Base-by-base conservation (phyloP, 2,888 invertebrate genomes). In the Agrotis clavis region DNA sequence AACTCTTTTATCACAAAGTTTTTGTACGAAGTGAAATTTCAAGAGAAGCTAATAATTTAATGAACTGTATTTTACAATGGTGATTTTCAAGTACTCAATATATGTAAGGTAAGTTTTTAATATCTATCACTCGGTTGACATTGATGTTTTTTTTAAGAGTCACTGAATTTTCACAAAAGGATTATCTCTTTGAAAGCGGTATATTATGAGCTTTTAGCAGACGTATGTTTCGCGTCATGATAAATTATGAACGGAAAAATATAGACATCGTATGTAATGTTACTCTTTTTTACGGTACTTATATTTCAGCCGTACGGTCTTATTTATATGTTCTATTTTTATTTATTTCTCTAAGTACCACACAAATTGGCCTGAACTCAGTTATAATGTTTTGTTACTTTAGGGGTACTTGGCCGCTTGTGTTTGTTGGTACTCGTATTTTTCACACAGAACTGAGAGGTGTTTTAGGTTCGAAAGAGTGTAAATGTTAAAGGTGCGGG, bases 61-160 rank as follows among this genome's bases (percentile, higher is more conserved):
- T 25, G 57, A 48, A 72, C 41, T 45, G 13, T 62, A 30, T 25
- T 67, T 45, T 41, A 74, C 18, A 68, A 74, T 81, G 76, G 79
- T 82, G 82, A 62, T 73, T 74, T 79, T 62, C 47, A 62, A 35
- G 47, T 47, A 65, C 19, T 51, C 74, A 19, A 62, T 74, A 56
- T 83, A 76, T 77, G 14, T 85, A 72, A 83, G 84, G 84, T 85
- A 60, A 85, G 84, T 83, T 77, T 72, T 67, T 48, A 16, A 54
- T 13, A 63, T 65, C 1, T 21, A 50, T 66, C 25, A 54, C 4
- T 41, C 30, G 21, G 16, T 50, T 71, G 57, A 50, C 21, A 48
- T 70, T 70, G 14, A 62, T 62, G 56, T 41, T 70, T 50, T 77
- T 60, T 77, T 60, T 60, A 45, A 50, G 16, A 50, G 63, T 71